Base-by-base conservation (phyloP, 2,797 vertebrate genomes). In the Lophius americanus region DNA sequence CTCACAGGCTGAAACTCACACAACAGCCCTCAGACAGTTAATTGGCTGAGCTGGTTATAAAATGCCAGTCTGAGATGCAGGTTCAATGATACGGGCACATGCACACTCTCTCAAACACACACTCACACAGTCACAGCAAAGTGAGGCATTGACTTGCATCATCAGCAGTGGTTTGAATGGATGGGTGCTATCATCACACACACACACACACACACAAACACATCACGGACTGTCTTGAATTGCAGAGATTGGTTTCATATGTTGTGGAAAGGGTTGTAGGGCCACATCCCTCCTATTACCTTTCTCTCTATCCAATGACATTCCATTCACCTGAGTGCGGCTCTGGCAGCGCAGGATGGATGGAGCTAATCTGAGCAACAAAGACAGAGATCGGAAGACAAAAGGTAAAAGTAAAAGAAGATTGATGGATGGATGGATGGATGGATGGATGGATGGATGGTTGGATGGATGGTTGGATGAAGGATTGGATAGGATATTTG, bases 171-270 rank as follows among this genome's bases (percentile, higher is more conserved):
- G 69, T 64, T 62, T 78, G 70, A 81, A 85, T 80, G 73, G 78
- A 86, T 88, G 78, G 71, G 58, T 10, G 49, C 71, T 76, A 85
- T 86, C 83, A 89, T 83, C 76, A 79, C 76, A 76, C 55, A 23
- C 23, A 23, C 23, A 23, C 70, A 68, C 63, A 75, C 56, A 68
- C 72, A 70, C 68, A 75, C 54, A 75, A 44, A 78, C 60, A 78
- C 69, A 74, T 66, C 14, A 55, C 51, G 72, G 84, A 79, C 70
- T 75, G 67, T 87, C 80, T 81, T 39, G 8, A 64, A 69, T 60
- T 58, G 75, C 73, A 72, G 83, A 90, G 90, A 91, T 89, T 90
- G 86, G 80, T 76, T 90, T 78, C 76, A 88, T 91, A 78, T 88
- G 75, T 88, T 14, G 64, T 79, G 60, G 69, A 78, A 80, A 86